Conservation (phyloP, 30 jellyfish, hydroid and myxozoan genomes). For the Cassiopea xamachana region DNA sequence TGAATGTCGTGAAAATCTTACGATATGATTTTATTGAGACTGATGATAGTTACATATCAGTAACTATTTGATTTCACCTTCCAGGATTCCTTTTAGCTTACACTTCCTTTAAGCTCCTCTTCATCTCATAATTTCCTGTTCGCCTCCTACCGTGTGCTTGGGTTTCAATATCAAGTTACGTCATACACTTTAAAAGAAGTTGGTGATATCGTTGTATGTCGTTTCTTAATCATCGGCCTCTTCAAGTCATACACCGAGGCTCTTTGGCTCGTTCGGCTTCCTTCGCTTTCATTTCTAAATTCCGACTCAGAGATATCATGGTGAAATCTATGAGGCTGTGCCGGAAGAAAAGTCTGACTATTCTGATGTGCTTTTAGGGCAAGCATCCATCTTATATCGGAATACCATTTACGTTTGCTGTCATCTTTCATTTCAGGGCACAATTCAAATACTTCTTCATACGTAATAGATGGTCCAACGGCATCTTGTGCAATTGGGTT, state of each 20-base stretch:
- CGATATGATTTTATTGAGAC: not conserved
- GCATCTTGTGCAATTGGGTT: slow-evolving; percentile 2
- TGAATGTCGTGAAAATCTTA: too few species aligned
- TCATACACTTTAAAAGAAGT: not conserved
- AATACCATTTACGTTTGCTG: slow-evolving; percentile 28
- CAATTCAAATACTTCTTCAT: slow-evolving; percentile 60
- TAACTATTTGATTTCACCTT: too few species aligned
- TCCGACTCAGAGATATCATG: slow-evolving; percentile 18
- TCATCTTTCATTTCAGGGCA: slow-evolving; percentile 66
- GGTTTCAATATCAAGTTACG: not conserved
- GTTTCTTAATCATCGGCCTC: slow-evolving; percentile 47
- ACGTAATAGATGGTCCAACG: slow-evolving; percentile 7
- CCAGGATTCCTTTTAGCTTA: too few species aligned
- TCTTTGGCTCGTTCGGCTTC: slow-evolving; percentile 21
- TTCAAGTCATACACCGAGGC: slow-evolving; percentile 23
- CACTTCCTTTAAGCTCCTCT: too few species aligned
- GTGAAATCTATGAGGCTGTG: slow-evolving; percentile 48
- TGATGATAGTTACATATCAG: not conserved
- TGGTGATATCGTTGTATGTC: slow-evolving; percentile 39
- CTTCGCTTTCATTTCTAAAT: slow-evolving; percentile 28
- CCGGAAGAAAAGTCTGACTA: slow-evolving; percentile 32
- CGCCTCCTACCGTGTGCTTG: too few species aligned
- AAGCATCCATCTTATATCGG: slow-evolving; percentile 74
- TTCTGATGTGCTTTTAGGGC: slow-evolving; percentile 71
- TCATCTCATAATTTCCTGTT: too few species aligned